Base-by-base conservation (phyloP, 2,888 invertebrate genomes). In the Hydroisotoma schaefferi region DNA sequence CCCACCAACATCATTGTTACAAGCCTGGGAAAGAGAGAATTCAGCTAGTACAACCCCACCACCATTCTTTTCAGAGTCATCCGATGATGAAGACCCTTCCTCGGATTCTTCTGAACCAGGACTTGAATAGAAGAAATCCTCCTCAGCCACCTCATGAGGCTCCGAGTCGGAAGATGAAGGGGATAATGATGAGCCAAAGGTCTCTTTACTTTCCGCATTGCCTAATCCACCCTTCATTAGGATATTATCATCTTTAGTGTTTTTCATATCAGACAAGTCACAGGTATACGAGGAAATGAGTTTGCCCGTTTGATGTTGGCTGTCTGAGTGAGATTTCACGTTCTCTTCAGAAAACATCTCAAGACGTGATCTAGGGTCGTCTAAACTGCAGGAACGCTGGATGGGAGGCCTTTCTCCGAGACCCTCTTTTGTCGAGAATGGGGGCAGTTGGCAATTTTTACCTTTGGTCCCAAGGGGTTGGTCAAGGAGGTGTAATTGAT, bases 41-140 rank as follows among this genome's bases (percentile, higher is more conserved):
- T 73, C 73, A 3, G 73, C 73, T 3, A 73, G 58, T 1, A 73
- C 70, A 26, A 73, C 71, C 46, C 72, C 70, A 46, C 65, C 70
- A 44, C 68, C 69, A 44, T 69, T 69, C 37, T 65, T 61, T 48
- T 64, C 68, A 51, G 61, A 65, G 27, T 68, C 67, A 55, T 67
- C 68, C 49, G 68, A 68, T 18, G 66, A 67, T 23, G 63, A 61
- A 28, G 62, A 62, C 29, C 61, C 57, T 20, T 60, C 59, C 37
- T 61, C 63, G n/a, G 63, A 63, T 29, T 66, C 64, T 6, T 43
- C 38, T 22, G 65, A 64, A 43, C 66, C 67, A 12, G 69, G 68
- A 20, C 68, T 64, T 10, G 73, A 71, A 49, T 70, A 71, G 65
- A 71, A 71, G 63, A 73, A 73, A 52, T 73, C 73, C 53, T 73